Evolutionary conservation across 2,113 vertebrate species (phyloP).

Genomic region (Alexandromys fortis): DNA sequence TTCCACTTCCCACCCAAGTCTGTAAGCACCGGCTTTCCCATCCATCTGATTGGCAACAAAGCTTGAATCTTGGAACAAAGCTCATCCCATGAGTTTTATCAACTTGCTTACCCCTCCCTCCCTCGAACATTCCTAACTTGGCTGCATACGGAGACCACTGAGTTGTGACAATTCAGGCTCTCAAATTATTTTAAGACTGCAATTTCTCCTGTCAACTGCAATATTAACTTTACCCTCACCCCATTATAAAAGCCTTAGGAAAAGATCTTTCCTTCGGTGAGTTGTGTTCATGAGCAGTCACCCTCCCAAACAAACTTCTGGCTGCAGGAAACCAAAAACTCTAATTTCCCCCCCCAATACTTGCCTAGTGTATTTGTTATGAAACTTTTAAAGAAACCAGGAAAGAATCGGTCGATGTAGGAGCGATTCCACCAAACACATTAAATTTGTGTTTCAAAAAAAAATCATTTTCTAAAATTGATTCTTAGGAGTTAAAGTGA

Average conservation of each 20-base stretch:
- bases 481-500: background rate
- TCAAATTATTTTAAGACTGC: conserved; percentile 1
- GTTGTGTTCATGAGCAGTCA: background rate
- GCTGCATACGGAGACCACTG: conserved; percentile 37
- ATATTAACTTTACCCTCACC: background rate
- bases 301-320: background rate
- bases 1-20: background rate
- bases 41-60: background rate
- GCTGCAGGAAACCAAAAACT: background rate
- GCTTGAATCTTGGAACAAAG: conserved; percentile 3
- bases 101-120: background rate
- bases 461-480: background rate
- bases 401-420: background rate
- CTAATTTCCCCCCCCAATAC: background rate
- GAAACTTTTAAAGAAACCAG: conserved; percentile 19
- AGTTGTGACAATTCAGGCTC: conserved; percentile 36
- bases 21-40: background rate
- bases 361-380: background rate
- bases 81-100: background rate
- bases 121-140: conserved; percentile 28
- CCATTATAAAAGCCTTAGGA: background rate
- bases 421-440: background rate
- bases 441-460: conserved; percentile 8
- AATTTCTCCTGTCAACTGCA: conserved; percentile 27
- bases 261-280: background rate